Evolutionary conservation across 2,888 invertebrate species (phyloP), one percentile per base, ranked within the genome.

Genomic region (Octonoba sinensis): DNA sequence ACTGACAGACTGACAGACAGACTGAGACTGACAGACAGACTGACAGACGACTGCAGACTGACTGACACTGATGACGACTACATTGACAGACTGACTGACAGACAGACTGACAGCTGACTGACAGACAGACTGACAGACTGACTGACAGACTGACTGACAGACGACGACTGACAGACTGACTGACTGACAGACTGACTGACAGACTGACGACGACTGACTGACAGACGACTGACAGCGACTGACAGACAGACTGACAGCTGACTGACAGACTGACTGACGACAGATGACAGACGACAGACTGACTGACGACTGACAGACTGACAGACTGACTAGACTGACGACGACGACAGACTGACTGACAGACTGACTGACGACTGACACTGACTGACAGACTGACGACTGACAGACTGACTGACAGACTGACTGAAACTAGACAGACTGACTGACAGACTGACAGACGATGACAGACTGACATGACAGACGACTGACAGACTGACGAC

Each of bases 181-280:
- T 47, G 12, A 47, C 49, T 47, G 49, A 47, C 49, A 12, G 49
- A 47, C 49, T 47, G 49, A 47, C 49, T 47, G 49, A 47, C 49
- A 12, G 49, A 47, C 49, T 47, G 49, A 47, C 49, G 49, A 15
- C 49, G 15, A 47, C 49, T 47, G 49, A 47, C 49, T 47, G 49
- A 47, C 49, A 12, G 49, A 47, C 15, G 49, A 47, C 49, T 47
- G 49, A 47, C 49, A 12, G 49, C 11, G 49, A 47, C 49, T 47
- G 49, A 47, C 49, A 12, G 49, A 47, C 49, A 12, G 49, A 47
- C 49, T 47, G 49, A 47, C 49, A 12, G 49, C 49, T 47, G 49
- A 47, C 49, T 47, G 49, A 47, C 49, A 12, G 49, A 47, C 49
- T 47, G 49, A 47, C 49, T 47, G 49, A 47, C 49, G 49, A 47